These are phyloP conservation scores for Drosophila ficusphila DNA, from an alignment of 1,140 invertebrate genomes.

Conservation along the genomic window DNA sequence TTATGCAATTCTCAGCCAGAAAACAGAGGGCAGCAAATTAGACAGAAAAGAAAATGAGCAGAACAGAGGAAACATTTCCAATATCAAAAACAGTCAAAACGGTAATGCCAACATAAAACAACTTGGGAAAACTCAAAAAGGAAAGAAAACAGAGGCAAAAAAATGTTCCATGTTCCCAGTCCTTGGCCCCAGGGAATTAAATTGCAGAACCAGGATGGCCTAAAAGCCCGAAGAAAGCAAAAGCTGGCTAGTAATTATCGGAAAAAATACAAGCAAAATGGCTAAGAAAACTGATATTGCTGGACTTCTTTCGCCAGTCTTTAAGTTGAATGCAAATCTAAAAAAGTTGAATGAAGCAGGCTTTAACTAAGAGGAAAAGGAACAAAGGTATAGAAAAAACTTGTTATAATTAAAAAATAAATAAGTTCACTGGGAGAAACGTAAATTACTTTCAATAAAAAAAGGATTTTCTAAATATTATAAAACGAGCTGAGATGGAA, in stretches of 20 bases:
- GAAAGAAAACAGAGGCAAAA: slow-evolving; percentile 26
- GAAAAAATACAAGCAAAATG: slow-evolving; percentile 45
- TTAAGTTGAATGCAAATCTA: slow-evolving; percentile 6
- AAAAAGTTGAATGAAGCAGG: not conserved
- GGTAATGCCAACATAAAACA: slow-evolving; percentile 33
- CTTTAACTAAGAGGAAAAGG: too few relatives aligned
- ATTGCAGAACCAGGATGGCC: slow-evolving; percentile 22
- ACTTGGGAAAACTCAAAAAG: slow-evolving; percentile 22
- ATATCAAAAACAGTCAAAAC: slow-evolving; percentile 35
- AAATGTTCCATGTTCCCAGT: slow-evolving; percentile 29
- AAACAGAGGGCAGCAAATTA: slow-evolving; percentile 29
- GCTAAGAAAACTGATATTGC: not conserved
- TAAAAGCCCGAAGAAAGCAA: slow-evolving; percentile 10
- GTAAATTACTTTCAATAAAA: too few relatives aligned
- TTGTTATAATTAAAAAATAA: too few relatives aligned
- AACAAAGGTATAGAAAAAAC: too few relatives aligned
- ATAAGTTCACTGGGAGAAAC: too few relatives aligned
- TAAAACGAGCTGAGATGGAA: too few relatives aligned
- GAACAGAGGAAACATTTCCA: slow-evolving; percentile 20
- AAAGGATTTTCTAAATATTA: too few relatives aligned
- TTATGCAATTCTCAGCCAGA: slow-evolving; percentile 37
- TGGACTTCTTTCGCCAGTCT: not conserved
- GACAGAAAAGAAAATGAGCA: slow-evolving; percentile 9
- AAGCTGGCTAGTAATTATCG: slow-evolving; percentile 53
- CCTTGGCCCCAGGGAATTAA: slow-evolving; percentile 61